phyloP scores from a whole-genome alignment of 2,113 vertebrate genomes.

The Periophthalmus modestus region DNA sequence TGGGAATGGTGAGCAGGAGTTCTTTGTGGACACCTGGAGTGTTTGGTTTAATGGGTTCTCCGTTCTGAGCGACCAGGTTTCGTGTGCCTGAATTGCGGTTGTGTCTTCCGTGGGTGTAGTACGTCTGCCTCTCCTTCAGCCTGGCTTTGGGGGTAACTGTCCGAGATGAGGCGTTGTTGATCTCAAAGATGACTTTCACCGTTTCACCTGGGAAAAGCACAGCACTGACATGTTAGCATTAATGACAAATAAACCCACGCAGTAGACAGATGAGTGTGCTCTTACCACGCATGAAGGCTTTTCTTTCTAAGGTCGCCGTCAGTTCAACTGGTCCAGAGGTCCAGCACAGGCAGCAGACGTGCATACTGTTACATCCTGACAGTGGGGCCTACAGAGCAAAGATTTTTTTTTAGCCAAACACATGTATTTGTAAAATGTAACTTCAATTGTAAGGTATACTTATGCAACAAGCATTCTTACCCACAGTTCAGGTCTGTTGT shows the following conservation, averaged over 20 bases:
- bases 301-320: constrained; percentile 33
- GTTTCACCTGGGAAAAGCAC: constrained; percentile 49
- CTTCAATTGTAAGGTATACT: neutral
- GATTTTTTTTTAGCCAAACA: neutral
- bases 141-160: constrained; percentile 26
- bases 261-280: neutral
- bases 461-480: constrained; percentile 31
- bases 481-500: constrained; percentile 46
- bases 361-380: constrained; percentile 41
- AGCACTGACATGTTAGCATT: neutral
- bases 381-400: constrained; percentile 49
- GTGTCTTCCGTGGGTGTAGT: neutral
- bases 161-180: constrained; percentile 47
- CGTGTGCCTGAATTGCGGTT: accelerated
- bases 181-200: constrained; percentile 40
- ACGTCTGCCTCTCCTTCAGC: constrained; percentile 48
- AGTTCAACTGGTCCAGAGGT: constrained; percentile 35
- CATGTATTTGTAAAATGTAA: neutral
- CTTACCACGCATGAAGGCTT: constrained; percentile 54
- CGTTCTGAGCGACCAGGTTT: neutral
- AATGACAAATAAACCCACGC: neutral
- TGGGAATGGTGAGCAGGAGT: constrained; percentile 46
- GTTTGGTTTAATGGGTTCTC: neutral
- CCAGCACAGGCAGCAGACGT: constrained; percentile 52
- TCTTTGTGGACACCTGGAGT: constrained; percentile 11